phyloP scores from a whole-genome alignment of 2,888 invertebrate genomes.

The Crepidodera aurea region DNA sequence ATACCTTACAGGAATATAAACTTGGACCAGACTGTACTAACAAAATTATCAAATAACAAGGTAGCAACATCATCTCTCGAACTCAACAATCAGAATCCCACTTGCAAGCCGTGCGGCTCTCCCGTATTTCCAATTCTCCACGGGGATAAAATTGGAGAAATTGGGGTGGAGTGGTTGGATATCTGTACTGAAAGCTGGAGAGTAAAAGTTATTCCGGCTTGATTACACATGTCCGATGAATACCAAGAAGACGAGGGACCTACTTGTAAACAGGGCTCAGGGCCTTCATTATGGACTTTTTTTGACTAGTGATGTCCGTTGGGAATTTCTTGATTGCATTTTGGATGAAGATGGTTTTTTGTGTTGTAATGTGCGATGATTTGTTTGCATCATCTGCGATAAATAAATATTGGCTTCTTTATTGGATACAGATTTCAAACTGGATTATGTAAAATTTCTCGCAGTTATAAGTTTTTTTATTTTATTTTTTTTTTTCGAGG shows the following conservation, averaged over 20 bases:
- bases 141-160: conserved; percentile 20
- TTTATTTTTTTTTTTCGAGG: too few species aligned
- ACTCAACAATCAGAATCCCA: conserved; percentile 18
- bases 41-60: conserved; percentile 16
- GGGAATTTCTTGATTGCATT: conserved; percentile 42
- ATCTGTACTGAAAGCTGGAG: conserved; percentile 6
- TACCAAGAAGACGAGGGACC: conserved; percentile 53
- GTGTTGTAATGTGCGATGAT: not conserved
- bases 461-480: too few species aligned
- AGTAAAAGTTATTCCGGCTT: conserved; percentile 48
- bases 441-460: too few species aligned
- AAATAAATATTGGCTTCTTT: not conserved
- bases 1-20: too few species aligned
- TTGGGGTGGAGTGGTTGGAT: conserved; percentile 12
- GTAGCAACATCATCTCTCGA: conserved; percentile 10
- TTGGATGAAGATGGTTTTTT: conserved; percentile 23
- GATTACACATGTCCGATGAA: conserved; percentile 53
- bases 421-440: too few species aligned
- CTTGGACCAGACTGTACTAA: not conserved
- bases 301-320: conserved; percentile 26
- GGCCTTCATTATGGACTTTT: conserved; percentile 44
- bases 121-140: conserved; percentile 21
- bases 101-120: conserved; percentile 4
- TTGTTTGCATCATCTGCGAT: not conserved
- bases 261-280: conserved; percentile 32